Percentiles rank a stretch among this genome's conserved stretches.
Evolutionary conservation across 2,888 invertebrate species (phyloP).

Genomic region (Chesias legatella): DNA sequence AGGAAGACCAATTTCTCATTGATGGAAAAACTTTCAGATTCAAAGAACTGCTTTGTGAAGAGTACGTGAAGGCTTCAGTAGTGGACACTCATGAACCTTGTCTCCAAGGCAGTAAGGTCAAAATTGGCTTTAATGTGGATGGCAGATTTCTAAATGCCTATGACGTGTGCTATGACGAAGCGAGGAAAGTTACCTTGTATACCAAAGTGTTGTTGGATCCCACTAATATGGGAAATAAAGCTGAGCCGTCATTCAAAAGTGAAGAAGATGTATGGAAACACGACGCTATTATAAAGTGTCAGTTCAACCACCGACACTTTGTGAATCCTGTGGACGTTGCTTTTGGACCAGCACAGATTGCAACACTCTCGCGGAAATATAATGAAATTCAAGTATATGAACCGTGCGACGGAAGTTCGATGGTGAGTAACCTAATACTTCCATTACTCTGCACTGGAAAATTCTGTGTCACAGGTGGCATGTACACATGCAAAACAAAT

Average conservation of each 20-base stretch:
- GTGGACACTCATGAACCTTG: conserved; percentile 8
- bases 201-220: conserved; percentile 8
- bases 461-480: too few relatives aligned
- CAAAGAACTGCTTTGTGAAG: conserved; percentile 19
- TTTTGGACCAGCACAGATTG: conserved; percentile 16
- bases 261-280: conserved; percentile 1
- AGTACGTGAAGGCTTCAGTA: conserved; percentile 9
- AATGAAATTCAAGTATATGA: conserved; percentile 17
- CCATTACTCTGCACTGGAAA: too few relatives aligned
- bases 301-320: conserved; percentile 5
- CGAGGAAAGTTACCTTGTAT: conserved; percentile 6
- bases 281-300: conserved; percentile 3
- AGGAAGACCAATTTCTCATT: conserved; percentile 20
- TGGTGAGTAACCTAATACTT: too few relatives aligned
- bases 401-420: conserved; percentile 13
- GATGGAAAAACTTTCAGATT: conserved; percentile 18
- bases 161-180: conserved; percentile 18
- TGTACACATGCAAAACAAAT: too few relatives aligned
- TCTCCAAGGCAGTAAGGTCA: conserved; percentile 8
- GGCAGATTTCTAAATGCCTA: conserved; percentile 16
- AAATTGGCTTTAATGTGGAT: conserved; percentile 17
- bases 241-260: conserved; percentile 5
- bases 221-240: conserved; percentile 9
- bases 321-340: conserved; percentile 10
- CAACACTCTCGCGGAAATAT: conserved; percentile 8